These are phyloP conservation scores for Varecia variegata DNA, from an alignment of 2,797 vertebrate species.

Conservation along the genomic window DNA sequence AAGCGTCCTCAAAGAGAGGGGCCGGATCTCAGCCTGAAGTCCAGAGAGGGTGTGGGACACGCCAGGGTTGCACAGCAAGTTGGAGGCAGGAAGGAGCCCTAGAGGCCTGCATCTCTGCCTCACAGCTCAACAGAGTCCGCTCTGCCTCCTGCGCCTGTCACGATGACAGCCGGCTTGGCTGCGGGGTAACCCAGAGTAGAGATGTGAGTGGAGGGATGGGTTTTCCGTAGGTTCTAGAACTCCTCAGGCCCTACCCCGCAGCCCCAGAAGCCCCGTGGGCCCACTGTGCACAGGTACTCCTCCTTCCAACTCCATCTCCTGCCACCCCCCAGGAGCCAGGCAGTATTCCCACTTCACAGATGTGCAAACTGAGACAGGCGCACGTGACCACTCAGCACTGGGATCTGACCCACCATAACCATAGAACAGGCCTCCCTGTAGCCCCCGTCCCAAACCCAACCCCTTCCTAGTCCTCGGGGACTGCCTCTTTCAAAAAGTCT, in stretches of 20 bases:
- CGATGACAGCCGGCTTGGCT: fast-evolving
- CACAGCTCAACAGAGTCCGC: neutral
- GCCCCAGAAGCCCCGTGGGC: neutral
- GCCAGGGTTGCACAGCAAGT: neutral
- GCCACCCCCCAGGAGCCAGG: neutral
- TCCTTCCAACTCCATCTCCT: neutral
- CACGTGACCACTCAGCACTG: neutral
- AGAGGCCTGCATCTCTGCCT: neutral
- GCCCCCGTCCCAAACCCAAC: neutral
- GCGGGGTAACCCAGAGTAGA: neutral
- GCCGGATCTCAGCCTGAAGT: neutral
- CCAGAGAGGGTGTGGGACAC: neutral
- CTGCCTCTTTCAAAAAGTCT: neutral
- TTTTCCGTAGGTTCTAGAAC: neutral
- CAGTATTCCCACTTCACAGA: neutral
- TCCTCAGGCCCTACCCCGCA: neutral
- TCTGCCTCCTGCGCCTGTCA: neutral
- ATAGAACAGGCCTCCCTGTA: neutral
- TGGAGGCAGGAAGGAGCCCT: neutral
- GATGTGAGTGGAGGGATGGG: neutral
- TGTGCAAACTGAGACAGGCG: neutral
- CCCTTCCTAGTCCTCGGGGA: neutral
- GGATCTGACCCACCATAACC: neutral
- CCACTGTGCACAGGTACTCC: neutral
- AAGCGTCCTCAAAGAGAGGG: no score